Conservation (phyloP, 2,797 vertebrate species). For the Malurus splendens region DNA sequence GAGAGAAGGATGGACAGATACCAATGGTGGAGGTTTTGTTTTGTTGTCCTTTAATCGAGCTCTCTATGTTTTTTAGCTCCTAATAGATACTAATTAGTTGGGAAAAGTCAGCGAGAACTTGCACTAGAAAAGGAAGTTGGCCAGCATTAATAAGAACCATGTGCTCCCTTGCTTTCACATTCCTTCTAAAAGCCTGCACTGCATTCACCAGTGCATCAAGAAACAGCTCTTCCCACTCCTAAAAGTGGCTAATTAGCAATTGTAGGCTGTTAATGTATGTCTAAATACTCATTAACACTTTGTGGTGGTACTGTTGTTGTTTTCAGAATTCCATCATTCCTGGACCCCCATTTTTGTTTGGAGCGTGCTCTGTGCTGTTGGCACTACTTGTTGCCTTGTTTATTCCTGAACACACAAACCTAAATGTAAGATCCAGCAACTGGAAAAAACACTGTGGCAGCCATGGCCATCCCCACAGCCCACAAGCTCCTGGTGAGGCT, state of each 20-base stretch:
- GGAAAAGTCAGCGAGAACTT: background rate
- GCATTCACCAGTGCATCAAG: background rate
- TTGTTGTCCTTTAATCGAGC: background rate
- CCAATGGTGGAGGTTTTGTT: rapidly evolving
- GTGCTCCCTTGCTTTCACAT: background rate
- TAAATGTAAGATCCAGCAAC: conserved; percentile 71
- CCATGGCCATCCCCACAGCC: conserved; percentile 80
- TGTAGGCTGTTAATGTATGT: background rate
- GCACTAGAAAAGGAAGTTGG: no score
- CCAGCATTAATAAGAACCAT: background rate
- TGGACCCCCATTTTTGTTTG: conserved; percentile 83
- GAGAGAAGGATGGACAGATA: background rate
- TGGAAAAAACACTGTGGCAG: conserved; percentile 84
- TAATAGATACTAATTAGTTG: background rate
- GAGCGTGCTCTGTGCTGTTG: conserved; percentile 83
- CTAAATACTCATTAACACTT: background rate
- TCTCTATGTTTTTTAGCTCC: background rate
- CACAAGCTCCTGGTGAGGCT: conserved; percentile 81
- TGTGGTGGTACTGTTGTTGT: background rate
- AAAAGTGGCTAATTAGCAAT: rapidly evolving
- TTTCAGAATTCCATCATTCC: conserved; percentile 84
- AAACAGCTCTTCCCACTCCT: rapidly evolving
- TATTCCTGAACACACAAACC: conserved; percentile 83
- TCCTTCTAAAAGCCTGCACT: background rate
- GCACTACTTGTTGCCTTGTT: conserved; percentile 87